Evolutionary conservation across 2,888 invertebrate genomes (phyloP).

Genomic region (Ennomos fuscantarius): DNA sequence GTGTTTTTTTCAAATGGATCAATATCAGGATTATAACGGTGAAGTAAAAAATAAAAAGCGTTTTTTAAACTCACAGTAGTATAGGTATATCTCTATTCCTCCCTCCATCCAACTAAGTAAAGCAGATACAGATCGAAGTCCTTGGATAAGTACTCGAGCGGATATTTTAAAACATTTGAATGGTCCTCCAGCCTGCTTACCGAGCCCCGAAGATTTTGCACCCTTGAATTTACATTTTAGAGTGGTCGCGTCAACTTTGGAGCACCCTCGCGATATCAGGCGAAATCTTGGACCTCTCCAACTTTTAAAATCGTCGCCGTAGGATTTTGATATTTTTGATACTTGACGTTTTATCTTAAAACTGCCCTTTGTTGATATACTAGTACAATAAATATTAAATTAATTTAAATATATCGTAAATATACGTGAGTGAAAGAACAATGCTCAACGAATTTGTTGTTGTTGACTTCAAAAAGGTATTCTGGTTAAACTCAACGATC

Average conservation of each 20-base stretch:
- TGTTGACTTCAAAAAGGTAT: too few species aligned
- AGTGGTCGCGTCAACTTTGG: constrained; percentile 14
- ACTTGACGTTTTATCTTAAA: not conserved
- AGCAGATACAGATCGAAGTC: constrained; percentile 5
- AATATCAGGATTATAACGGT: too few species aligned
- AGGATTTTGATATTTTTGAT: constrained; percentile 14
- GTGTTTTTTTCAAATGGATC: too few species aligned
- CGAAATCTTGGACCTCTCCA: constrained; percentile 19
- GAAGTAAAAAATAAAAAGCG: too few species aligned
- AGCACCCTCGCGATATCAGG: constrained; percentile 22
- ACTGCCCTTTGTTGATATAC: too few species aligned
- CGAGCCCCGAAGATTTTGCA: constrained; percentile 16
- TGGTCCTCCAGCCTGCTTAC: constrained; percentile 18
- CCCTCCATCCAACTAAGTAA: not conserved
- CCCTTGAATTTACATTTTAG: constrained; percentile 31
- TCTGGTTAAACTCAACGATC: too few species aligned
- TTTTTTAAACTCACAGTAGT: too few species aligned
- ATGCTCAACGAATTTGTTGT: too few species aligned
- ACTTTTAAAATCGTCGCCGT: constrained; percentile 3
- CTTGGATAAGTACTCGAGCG: not conserved
- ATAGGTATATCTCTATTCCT: too few species aligned
- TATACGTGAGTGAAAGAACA: too few species aligned
- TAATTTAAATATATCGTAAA: too few species aligned
- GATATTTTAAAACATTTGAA: constrained; percentile 29
- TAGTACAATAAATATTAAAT: too few species aligned